Base-by-base conservation (phyloP, 2,888 invertebrate genomes). In the Ophonus ardosiacus region DNA sequence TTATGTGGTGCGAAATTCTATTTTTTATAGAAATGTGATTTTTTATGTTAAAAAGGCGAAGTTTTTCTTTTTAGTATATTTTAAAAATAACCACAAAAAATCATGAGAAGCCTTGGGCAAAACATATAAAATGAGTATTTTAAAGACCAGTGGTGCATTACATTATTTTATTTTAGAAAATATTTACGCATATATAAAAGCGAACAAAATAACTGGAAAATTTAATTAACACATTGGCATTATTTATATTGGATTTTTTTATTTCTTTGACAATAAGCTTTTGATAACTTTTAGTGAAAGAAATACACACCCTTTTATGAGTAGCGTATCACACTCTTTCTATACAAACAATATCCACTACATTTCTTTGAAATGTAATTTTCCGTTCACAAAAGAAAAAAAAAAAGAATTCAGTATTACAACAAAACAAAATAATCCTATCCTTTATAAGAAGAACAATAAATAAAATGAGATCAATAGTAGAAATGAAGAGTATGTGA, bases 391-490 rank as follows among this genome's bases (percentile, higher is more conserved):
- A 63, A 63, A 24, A 63, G 24, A 13, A 18, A 31, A 63, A 21
- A 18, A 61, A 63, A 63, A 24, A 63, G 63, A 63, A 63, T 63
- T 31, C 31, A 38, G n/a, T 65, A 65, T n/a, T 31, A 65, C 38
- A 63, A 21, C 17, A 63, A 21, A 63, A 21, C 13, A n/a, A n/a
- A n/a, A 68, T 31, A 68, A 68, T 68, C 38, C 38, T 13, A n/a
- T 68, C 38, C 38, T 15, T n/a, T 31, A 15, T 38, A 24, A 24
- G 7, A 38, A 7, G 38, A 68, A 38, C 68, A 68, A 68, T 68
- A 68, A 68, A 68, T n/a, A 38, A 68, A 65, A 68, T 68, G 24
- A 24, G 31, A 68, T 68, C 38, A 68, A 68, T 68, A 38, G 15
- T 31, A 15, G n/a, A 68, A 38, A 68, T 68, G n/a, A 68, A 63